Conservation (phyloP, 2,888 invertebrate genomes). For the Drosophila acutilabella region DNA sequence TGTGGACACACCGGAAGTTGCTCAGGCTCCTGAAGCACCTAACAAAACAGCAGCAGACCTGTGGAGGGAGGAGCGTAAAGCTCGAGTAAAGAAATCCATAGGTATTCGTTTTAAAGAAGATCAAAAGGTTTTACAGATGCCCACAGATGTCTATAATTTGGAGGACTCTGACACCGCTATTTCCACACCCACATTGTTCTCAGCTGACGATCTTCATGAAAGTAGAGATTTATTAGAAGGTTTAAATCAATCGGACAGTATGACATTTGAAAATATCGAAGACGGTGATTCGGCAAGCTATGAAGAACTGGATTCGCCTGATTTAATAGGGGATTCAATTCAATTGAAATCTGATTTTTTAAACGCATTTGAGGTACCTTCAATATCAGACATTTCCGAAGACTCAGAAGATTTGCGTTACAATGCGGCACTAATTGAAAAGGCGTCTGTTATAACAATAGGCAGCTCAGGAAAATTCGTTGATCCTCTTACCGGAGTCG, state of each 20-base stretch:
- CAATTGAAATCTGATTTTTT: slow-evolving; percentile 54
- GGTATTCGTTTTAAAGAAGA: background rate
- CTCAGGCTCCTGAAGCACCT: background rate
- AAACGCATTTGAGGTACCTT: slow-evolving; percentile 48
- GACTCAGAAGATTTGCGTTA: slow-evolving; percentile 13
- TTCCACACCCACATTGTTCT: background rate
- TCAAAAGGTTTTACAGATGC: too few relatives aligned
- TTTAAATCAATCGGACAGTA: too few relatives aligned
- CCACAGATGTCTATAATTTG: background rate
- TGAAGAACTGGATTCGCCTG: too few relatives aligned
- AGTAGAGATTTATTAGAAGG: background rate
- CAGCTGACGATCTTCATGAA: background rate
- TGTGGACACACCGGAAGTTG: background rate
- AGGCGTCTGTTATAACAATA: background rate
- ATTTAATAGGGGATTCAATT: slow-evolving; percentile 25
- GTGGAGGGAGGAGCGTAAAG: background rate
- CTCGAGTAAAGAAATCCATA: background rate
- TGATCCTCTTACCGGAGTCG: background rate
- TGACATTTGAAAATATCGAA: too few relatives aligned
- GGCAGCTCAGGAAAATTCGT: slow-evolving; percentile 35
- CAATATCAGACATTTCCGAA: slow-evolving; percentile 53
- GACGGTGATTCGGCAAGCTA: too few relatives aligned
- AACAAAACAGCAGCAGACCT: background rate
- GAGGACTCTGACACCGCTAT: background rate
- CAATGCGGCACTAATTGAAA: too few relatives aligned